phyloP scores from a whole-genome alignment of 2,113 vertebrate genomes.

The Eublepharis macularius region DNA sequence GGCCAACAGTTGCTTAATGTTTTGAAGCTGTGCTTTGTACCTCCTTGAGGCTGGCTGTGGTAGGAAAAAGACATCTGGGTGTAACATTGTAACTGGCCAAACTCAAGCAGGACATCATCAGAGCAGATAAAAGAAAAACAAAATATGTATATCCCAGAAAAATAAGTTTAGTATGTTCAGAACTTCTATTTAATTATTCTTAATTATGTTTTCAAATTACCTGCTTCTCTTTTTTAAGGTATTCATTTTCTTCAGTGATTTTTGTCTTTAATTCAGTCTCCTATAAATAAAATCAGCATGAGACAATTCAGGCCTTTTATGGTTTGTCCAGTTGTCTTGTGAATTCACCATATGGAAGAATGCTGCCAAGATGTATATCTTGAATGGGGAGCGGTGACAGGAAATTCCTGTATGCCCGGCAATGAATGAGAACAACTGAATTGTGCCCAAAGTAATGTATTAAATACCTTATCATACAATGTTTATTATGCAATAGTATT shows the following conservation, averaged over 20 bases:
- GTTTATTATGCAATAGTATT: neutral
- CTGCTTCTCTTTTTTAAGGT: slow-evolving; percentile 84
- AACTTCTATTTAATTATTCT: neutral
- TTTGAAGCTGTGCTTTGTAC: neutral
- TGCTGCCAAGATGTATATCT: neutral
- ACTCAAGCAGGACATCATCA: neutral
- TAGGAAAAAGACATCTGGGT: neutral
- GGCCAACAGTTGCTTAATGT: neutral
- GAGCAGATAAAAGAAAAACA: neutral
- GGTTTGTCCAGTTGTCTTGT: neutral
- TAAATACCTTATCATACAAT: neutral
- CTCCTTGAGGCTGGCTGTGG: neutral
- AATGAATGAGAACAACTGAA: neutral
- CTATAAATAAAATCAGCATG: slow-evolving; percentile 52
- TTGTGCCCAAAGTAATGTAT: neutral
- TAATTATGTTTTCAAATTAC: slow-evolving; percentile 66
- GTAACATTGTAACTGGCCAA: neutral
- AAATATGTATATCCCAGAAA: neutral
- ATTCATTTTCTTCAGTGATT: slow-evolving; percentile 77
- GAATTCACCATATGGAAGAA: neutral
- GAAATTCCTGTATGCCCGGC: neutral
- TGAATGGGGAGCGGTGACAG: neutral
- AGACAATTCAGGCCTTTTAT: neutral
- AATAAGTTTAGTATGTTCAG: neutral
- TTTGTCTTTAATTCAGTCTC: slow-evolving; percentile 84